These are phyloP conservation scores for Iguana delicatissima DNA, from an alignment of 2,797 vertebrate species.

Conservation along the genomic window DNA sequence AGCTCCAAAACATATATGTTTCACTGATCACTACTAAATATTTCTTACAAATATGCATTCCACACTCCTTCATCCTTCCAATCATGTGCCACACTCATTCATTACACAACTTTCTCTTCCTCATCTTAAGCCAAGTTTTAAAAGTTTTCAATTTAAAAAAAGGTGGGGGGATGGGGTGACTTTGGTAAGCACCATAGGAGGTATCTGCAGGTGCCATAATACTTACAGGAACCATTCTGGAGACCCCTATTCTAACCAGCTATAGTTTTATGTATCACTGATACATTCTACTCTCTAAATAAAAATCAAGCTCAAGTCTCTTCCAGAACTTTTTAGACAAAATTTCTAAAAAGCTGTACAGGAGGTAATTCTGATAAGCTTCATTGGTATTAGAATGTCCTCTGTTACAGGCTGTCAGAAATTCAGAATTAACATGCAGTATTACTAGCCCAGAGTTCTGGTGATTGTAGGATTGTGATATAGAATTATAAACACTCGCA, in stretches of 20 bases:
- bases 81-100: neutral
- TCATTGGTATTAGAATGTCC: neutral
- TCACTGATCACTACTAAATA: neutral
- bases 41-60: neutral
- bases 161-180: neutral
- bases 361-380: neutral
- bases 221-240: neutral
- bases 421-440: neutral
- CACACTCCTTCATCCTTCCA: neutral
- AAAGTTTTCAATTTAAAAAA: neutral
- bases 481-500: conserved; percentile 9
- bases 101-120: neutral
- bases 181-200: neutral
- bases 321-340: neutral
- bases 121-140: neutral
- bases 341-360: neutral
- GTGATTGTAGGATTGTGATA: fast-evolving
- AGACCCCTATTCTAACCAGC: neutral
- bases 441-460: neutral
- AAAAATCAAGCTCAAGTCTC: neutral
- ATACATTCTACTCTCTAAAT: neutral
- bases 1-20: neutral
- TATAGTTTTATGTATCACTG: neutral
- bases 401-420: neutral
- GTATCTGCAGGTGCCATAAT: neutral